phyloP scores from a whole-genome alignment of 2,113 vertebrate genomes.

The Mastomys natalensis region DNA sequence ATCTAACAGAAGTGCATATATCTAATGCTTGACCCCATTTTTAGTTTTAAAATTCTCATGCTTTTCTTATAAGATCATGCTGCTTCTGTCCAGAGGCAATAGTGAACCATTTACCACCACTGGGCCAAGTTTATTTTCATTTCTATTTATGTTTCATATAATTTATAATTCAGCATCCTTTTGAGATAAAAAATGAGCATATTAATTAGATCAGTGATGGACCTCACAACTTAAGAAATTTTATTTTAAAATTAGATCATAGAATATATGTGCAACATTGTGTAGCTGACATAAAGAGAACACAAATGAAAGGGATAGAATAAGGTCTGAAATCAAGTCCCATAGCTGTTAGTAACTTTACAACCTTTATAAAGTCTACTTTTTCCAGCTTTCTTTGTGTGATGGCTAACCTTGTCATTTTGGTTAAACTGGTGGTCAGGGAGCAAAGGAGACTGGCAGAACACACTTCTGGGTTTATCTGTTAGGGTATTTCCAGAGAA shows the following conservation, averaged over 20 bases:
- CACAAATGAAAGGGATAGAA: not conserved
- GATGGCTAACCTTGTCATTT: not conserved
- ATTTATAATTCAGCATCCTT: not conserved
- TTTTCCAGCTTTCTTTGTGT: not conserved
- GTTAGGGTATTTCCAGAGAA: not conserved
- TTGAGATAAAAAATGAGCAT: not conserved
- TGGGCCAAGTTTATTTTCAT: not conserved
- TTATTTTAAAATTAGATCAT: constrained; percentile 16
- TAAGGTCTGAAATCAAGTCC: not conserved
- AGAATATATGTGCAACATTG: not conserved
- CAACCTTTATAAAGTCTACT: not conserved
- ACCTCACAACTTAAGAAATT: not conserved
- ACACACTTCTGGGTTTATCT: too few species aligned
- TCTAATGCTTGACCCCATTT: not conserved
- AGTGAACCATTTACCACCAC: not conserved
- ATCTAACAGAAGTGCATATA: not conserved
- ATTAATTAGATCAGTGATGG: not conserved
- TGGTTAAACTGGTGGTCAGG: not conserved
- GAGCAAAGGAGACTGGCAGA: not conserved
- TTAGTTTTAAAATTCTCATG: not conserved
- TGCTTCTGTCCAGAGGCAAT: not conserved
- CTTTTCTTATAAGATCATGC: not conserved
- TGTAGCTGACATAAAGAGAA: not conserved
- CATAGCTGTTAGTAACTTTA: not conserved
- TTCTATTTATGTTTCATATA: not conserved